Evolutionary conservation across 2,113 vertebrate genomes (phyloP).

Genomic region (Accipiter virgatus): DNA sequence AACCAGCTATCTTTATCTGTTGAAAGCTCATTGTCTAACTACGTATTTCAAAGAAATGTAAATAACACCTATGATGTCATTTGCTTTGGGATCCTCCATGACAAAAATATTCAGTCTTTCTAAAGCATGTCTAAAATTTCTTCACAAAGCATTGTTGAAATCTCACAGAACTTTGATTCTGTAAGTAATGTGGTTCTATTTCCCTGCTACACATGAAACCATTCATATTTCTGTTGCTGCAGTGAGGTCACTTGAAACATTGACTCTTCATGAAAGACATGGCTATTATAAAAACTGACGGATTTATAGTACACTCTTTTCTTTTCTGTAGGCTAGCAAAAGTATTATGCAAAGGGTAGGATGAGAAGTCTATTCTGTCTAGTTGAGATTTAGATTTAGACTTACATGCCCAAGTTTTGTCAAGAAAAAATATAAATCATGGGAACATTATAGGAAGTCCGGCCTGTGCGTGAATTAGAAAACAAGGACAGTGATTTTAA

Average conservation of each 20-base stretch:
- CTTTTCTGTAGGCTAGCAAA: not conserved
- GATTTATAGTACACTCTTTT: not conserved
- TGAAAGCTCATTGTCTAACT: not conserved
- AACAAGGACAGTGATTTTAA: not conserved
- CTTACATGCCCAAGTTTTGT: not conserved
- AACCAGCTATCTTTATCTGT: not conserved
- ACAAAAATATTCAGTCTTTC: not conserved
- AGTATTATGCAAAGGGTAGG: not conserved
- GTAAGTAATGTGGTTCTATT: not conserved
- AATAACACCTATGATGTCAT: not conserved
- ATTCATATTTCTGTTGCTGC: not conserved
- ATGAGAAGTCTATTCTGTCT: not conserved
- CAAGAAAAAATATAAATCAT: not conserved
- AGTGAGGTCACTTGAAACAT: not conserved
- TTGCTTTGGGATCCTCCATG: not conserved
- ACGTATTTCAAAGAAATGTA: fast-evolving
- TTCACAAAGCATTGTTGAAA: not conserved
- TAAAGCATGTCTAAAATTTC: not conserved
- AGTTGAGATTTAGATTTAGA: not conserved
- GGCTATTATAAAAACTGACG: not conserved
- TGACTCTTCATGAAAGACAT: not conserved
- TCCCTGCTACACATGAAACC: not conserved
- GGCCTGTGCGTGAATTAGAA: not conserved
- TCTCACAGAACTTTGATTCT: not conserved
- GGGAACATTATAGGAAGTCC: not conserved